Base-by-base conservation (phyloP, 2,888 invertebrate species). In the Drosophila diplacantha region DNA sequence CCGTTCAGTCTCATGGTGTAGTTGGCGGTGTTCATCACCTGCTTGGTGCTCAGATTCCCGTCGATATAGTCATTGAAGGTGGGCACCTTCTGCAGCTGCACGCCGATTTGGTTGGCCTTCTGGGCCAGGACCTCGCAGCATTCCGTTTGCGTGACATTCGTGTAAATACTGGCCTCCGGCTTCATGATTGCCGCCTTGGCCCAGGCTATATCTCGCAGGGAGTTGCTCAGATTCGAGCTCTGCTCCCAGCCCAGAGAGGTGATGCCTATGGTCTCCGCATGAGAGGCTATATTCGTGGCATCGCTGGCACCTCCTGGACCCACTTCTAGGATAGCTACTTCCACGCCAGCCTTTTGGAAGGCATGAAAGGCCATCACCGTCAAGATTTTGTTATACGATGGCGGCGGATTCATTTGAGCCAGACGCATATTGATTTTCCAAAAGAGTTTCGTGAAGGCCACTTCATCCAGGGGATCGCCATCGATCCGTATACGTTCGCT, bases 281-380 rank as follows among this genome's bases (percentile, higher is more conserved):
- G 82, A 0, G 55, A 2, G 5, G 76, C 69, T 3, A 78, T 52
- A 6, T 80, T 80, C n/a, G 83, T 81, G 53, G 63, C 67, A 29
- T 80, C 80, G 24, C 52, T 65, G 58, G 83, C 75, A 11, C 83
- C 66, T 8, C 35, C 72, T 6, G 37, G 56, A 24, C 79, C 80
- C 11, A 80, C 69, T 64, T 80, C 83, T 7, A 80, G 44, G 24
- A 80, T 80, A 44, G 72, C 79, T 54, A 80, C 80, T 9, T 83
- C 76, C 0, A 83, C 74, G 0, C 12, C 5, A 11, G 64, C 64
- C 1, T 62, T 22, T 3, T 53, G 58, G 6, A 80, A 80, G 1
- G 80, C 80, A 34, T 79, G 82, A 5, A 71, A 83, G 0, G 80
- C 80, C 80, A 80, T 83, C 0, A 81, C 61, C 3, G 81, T 75